Percentiles rank a stretch among this genome's conserved stretches.
Conservation (phyloP, 2,113 vertebrate species). For the Nematolebias whitei region DNA sequence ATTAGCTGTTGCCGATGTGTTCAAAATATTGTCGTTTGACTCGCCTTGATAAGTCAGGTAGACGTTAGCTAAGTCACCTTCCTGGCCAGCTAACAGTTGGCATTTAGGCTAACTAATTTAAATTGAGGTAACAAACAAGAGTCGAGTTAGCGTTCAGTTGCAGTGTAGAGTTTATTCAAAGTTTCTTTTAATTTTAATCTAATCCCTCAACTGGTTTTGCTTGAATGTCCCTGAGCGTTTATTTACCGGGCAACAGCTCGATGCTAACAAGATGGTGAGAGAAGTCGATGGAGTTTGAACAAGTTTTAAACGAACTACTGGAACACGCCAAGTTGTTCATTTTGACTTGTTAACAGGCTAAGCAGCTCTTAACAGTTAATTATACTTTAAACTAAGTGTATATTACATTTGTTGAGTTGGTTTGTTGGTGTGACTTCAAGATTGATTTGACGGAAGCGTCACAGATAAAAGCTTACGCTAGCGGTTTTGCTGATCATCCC, state of each 20-base stretch:
- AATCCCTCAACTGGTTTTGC: not conserved
- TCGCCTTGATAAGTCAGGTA: slow-evolving; percentile 37
- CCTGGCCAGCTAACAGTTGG: not conserved
- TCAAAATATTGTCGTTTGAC: slow-evolving; percentile 33
- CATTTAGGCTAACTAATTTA: not conserved
- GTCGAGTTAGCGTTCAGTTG: not conserved
- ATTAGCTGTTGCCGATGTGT: slow-evolving; percentile 40
- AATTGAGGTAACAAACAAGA: not conserved
- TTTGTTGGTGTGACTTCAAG: no score
- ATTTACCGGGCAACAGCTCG: slow-evolving; percentile 17
- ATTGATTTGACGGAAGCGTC: no score
- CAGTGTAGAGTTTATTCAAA: not conserved
- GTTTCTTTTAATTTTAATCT: not conserved
- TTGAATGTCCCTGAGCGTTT: not conserved
- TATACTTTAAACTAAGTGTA: not conserved
- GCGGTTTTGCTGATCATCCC: not conserved
- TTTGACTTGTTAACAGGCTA: not conserved
- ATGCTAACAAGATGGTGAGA: slow-evolving; percentile 18
- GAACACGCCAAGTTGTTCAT: not conserved
- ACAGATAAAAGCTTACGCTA: no score
- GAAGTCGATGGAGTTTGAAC: slow-evolving; percentile 24
- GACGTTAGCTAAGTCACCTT: slow-evolving; percentile 38
- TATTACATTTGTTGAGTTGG: not conserved
- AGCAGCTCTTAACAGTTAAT: not conserved
- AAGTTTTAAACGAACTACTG: not conserved